Conservation (phyloP, 2,888 invertebrate genomes). For the Operophtera brumata region DNA sequence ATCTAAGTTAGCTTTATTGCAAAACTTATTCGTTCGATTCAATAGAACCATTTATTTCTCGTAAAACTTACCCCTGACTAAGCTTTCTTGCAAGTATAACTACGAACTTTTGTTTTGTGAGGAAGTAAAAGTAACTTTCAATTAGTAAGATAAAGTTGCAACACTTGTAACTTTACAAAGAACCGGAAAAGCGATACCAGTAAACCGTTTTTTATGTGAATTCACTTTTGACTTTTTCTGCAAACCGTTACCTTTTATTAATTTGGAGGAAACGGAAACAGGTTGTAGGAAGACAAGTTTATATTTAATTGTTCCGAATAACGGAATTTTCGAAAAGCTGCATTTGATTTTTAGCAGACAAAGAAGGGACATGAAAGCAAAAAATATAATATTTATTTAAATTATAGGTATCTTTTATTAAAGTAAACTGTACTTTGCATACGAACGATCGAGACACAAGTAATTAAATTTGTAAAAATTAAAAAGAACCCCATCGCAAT, state of each 20-base stretch:
- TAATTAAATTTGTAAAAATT: no score
- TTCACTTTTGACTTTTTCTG: constrained; percentile 39
- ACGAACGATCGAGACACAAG: no score
- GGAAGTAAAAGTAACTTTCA: constrained; percentile 26
- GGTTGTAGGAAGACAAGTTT: constrained; percentile 46
- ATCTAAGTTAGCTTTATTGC: neutral
- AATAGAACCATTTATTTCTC: neutral
- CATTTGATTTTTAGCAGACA: neutral
- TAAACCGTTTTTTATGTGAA: constrained; percentile 9
- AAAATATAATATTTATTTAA: neutral
- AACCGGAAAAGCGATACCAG: constrained; percentile 45
- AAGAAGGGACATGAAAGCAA: neutral
- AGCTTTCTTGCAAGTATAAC: neutral
- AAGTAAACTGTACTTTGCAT: no score
- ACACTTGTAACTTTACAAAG: constrained; percentile 11
- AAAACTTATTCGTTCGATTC: constrained; percentile 5
- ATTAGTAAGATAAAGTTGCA: neutral
- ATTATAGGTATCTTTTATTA: neutral
- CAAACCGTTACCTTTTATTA: constrained; percentile 49
- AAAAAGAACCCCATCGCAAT: no score
- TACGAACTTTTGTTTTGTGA: constrained; percentile 4
- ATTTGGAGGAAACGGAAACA: constrained; percentile 60
- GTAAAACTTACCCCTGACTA: neutral
- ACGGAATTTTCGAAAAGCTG: constrained; percentile 28
- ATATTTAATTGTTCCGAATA: constrained; percentile 36